Conservation (phyloP, 2,113 vertebrate species). For the Heterochromis multidens region DNA sequence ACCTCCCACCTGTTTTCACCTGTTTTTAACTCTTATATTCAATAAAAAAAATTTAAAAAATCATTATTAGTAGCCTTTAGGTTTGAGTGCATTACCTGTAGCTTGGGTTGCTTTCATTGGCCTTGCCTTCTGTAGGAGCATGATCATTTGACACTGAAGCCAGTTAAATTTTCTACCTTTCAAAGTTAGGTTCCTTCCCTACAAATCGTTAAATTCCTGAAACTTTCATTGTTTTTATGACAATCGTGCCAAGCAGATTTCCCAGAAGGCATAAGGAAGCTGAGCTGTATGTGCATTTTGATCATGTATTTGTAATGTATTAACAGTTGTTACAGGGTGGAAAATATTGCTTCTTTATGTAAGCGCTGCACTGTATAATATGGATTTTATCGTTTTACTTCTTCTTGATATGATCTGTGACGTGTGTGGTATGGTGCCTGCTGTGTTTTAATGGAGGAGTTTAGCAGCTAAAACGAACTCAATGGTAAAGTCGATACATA, state of each 20-base stretch:
- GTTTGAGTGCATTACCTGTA: slow-evolving; percentile 22
- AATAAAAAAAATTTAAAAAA: background rate
- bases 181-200: background rate
- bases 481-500: background rate
- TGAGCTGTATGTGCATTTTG: slow-evolving; percentile 46
- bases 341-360: slow-evolving; percentile 43
- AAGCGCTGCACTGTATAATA: slow-evolving; percentile 39
- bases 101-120: slow-evolving; percentile 3
- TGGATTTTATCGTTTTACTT: slow-evolving; percentile 34
- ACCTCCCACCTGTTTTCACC: background rate
- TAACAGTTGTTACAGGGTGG: slow-evolving; percentile 51
- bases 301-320: slow-evolving; percentile 44
- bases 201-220: background rate
- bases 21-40: background rate
- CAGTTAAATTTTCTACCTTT: background rate
- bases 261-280: slow-evolving; percentile 8
- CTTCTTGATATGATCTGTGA: slow-evolving; percentile 18
- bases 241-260: slow-evolving; percentile 69
- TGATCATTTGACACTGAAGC: slow-evolving; percentile 10
- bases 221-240: slow-evolving; percentile 51
- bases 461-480: background rate
- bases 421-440: slow-evolving; percentile 28
- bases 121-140: background rate
- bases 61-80: slow-evolving; percentile 42
- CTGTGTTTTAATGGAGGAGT: slow-evolving; percentile 21